These are phyloP conservation scores for Drosophila rubida DNA, from an alignment of 2,888 invertebrate genomes.

Conservation along the genomic window DNA sequence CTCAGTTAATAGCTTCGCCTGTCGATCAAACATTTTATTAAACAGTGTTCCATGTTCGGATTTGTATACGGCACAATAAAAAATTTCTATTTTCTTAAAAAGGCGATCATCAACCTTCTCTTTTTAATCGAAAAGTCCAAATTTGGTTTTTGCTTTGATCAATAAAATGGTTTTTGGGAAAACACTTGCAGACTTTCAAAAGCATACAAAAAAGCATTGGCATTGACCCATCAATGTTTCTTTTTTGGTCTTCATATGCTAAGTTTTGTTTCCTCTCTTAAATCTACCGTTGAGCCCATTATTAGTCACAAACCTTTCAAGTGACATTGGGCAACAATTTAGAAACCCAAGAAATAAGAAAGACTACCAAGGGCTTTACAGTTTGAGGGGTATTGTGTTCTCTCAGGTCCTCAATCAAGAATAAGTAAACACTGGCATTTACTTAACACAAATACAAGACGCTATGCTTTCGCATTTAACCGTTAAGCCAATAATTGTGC, in stretches of 20 bases:
- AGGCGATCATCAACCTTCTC: neutral
- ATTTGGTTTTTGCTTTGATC: neutral
- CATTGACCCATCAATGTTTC: neutral
- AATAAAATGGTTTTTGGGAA: neutral
- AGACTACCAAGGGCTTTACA: neutral
- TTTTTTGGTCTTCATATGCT: neutral
- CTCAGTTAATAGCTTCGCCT: no score
- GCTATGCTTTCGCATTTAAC: constrained; percentile 16
- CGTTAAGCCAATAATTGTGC: constrained; percentile 31
- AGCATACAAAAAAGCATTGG: neutral
- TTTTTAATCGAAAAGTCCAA: neutral
- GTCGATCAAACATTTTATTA: neutral
- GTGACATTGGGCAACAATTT: no score
- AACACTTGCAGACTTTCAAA: neutral
- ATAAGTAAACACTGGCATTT: neutral
- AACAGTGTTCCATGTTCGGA: no score
- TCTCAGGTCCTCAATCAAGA: neutral
- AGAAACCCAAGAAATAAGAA: neutral
- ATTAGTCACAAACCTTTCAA: neutral
- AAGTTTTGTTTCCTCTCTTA: neutral
- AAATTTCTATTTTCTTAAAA: neutral
- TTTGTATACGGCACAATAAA: neutral
- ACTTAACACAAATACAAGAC: neutral
- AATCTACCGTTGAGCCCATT: neutral
- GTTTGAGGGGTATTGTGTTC: neutral